A percentile compares a stretch with the other conserved stretches of the same genome.
phyloP scores from a whole-genome alignment of 1,140 invertebrate genomes.

The Atopsyche davidsoni region DNA sequence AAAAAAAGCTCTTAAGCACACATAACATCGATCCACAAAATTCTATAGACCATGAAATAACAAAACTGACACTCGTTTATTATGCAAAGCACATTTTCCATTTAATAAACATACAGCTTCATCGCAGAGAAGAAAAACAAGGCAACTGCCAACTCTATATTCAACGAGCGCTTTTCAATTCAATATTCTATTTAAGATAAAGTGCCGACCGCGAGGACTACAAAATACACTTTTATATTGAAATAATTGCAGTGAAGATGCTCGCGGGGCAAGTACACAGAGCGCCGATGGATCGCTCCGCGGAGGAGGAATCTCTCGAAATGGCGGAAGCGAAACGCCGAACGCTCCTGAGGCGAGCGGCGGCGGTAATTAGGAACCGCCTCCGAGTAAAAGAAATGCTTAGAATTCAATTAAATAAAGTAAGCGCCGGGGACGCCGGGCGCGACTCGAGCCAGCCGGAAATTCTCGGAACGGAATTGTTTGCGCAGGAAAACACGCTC shows the following conservation, averaged over 20 bases:
- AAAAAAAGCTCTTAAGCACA: no score
- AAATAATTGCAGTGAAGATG: constrained; percentile 25
- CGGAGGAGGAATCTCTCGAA: no score
- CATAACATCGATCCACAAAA: no score
- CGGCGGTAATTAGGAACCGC: constrained; percentile 20
- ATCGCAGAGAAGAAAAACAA: not conserved
- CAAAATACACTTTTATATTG: constrained; percentile 18
- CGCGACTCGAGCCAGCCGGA: no score
- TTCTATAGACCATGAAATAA: no score
- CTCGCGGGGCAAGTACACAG: not conserved
- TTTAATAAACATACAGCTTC: constrained; percentile 2
- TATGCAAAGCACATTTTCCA: constrained; percentile 1
- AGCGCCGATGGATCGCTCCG: not conserved
- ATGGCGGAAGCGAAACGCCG: not conserved
- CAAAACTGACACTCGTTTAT: not conserved
- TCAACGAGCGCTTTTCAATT: not conserved
- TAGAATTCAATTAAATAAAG: constrained; percentile 29
- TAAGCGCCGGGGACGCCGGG: constrained; percentile 21
- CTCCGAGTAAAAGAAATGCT: constrained; percentile 27
- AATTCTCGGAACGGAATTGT: no score
- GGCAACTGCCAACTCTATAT: not conserved
- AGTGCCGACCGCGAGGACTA: not conserved
- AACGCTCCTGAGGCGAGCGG: not conserved
- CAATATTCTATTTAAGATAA: constrained; percentile 14
- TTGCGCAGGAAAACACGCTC: no score